These are phyloP conservation scores for Chromis chromis DNA, from an alignment of 2,797 vertebrate species.

Conservation along the genomic window DNA sequence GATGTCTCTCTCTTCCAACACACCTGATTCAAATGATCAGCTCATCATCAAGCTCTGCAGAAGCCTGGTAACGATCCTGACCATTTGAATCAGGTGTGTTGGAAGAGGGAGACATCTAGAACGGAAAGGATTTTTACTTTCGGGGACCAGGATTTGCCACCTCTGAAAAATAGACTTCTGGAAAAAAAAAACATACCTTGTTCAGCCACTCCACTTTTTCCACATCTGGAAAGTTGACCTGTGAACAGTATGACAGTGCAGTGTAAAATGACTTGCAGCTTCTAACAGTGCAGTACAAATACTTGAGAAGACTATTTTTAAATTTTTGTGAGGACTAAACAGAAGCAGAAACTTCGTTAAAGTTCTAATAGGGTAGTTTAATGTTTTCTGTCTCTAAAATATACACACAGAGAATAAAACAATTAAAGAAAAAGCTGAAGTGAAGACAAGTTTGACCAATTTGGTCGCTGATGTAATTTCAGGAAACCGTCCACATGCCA, in stretches of 20 bases:
- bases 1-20: no score
- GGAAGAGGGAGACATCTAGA: no score
- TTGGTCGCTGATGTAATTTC: slow-evolving; percentile 4
- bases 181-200: slow-evolving; percentile 85
- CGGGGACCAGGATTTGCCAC: no score
- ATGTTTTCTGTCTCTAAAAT: not conserved
- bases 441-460: not conserved
- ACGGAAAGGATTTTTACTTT: no score
- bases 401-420: not conserved
- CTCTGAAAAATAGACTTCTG: not conserved
- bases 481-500: slow-evolving; percentile 39
- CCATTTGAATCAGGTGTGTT: no score
- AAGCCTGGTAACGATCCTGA: no score
- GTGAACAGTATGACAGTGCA: slow-evolving; percentile 43
- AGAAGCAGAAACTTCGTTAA: not conserved
- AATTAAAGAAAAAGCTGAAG: not conserved
- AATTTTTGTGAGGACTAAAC: not conserved
- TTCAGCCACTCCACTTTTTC: slow-evolving; percentile 95
- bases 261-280: slow-evolving; percentile 26
- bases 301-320: not conserved
- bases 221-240: slow-evolving; percentile 94
- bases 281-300: not conserved
- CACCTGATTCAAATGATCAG: no score
- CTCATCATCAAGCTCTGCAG: no score
- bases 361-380: no score